A percentile compares a stretch with the other conserved stretches of the same genome.
Conservation (phyloP, 2,797 vertebrate species). For the Arctocebus calabarensis region DNA sequence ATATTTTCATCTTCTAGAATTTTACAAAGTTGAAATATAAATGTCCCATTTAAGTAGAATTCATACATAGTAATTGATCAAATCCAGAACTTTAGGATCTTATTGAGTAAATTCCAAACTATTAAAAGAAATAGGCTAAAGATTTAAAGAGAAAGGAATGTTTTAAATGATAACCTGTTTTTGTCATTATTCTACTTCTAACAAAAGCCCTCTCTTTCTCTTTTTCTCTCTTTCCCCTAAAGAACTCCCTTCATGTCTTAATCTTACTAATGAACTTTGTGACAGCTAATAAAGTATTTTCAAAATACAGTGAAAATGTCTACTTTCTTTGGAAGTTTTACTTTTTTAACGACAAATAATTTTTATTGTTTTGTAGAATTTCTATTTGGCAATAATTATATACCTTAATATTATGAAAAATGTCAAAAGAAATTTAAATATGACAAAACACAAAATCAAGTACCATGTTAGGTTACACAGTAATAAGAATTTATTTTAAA, state of each 20-base stretch:
- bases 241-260: not conserved
- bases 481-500: conserved; percentile 60
- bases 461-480: conserved; percentile 48
- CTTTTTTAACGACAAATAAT: conserved; percentile 43
- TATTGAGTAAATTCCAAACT: not conserved
- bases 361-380: not conserved
- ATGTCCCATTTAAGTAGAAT: not conserved
- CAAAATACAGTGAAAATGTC: not conserved
- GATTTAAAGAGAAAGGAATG: not conserved
- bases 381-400: not conserved
- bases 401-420: conserved; percentile 11
- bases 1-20: not conserved
- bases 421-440: conserved; percentile 68
- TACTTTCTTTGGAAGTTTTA: conserved; percentile 2
- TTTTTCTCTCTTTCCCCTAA: not conserved
- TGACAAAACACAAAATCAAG: conserved; percentile 62
- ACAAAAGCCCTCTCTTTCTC: not conserved
- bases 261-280: not conserved
- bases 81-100: not conserved
- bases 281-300: not conserved
- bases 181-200: not conserved
- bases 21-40: conserved; percentile 8
- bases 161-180: not conserved
- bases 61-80: not conserved
- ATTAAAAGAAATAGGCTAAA: conserved; percentile 4